phyloP scores from a whole-genome alignment of 2,113 vertebrate genomes.

The Campylomormyrus numenius region DNA sequence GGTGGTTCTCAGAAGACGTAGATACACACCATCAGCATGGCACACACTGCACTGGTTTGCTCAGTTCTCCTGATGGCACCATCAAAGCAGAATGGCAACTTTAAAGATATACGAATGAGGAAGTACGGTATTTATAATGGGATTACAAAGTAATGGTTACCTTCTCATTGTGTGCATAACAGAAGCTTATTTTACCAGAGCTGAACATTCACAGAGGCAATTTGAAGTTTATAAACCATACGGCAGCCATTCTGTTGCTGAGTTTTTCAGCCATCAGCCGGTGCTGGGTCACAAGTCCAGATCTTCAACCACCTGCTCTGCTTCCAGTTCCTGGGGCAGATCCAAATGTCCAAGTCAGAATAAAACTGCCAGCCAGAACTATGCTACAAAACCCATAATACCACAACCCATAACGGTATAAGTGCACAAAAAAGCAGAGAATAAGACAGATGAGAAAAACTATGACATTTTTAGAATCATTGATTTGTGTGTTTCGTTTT shows the following conservation, averaged over 20 bases:
- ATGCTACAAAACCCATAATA: not conserved
- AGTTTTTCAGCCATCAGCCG: not conserved
- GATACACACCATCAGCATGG: not conserved
- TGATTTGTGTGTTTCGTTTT: not conserved
- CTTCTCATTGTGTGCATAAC: not conserved
- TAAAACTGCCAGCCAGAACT: not conserved
- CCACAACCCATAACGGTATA: not conserved
- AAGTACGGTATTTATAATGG: not conserved
- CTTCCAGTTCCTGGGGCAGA: not conserved
- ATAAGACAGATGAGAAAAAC: not conserved
- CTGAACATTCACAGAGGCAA: not conserved
- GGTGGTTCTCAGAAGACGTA: not conserved
- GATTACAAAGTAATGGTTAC: not conserved
- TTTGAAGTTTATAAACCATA: not conserved
- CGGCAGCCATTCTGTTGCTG: not conserved
- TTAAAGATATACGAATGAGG: not conserved
- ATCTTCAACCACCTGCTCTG: not conserved
- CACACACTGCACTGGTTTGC: not conserved
- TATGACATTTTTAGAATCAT: not conserved
- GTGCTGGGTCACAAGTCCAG: not conserved
- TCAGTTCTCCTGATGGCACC: not conserved
- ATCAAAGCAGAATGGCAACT: not conserved
- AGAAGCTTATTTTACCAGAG: not conserved
- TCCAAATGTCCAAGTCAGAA: not conserved
- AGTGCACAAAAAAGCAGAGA: not conserved